Base-by-base conservation (phyloP, 2,113 vertebrate genomes). In the Calyptommatus sinebrachiatus region DNA sequence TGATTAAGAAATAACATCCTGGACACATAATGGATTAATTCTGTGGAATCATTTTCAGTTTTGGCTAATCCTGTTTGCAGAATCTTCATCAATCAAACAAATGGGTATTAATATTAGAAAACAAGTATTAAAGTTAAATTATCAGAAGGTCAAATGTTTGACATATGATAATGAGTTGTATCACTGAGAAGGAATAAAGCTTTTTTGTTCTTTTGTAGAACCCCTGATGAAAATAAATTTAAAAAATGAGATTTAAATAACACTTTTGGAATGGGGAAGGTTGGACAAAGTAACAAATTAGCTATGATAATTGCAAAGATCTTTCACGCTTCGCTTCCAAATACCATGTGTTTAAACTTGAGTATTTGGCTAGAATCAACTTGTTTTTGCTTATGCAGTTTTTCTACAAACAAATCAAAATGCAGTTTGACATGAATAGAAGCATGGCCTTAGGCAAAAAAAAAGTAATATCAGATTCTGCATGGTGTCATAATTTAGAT, bases 41-140 rank as follows among this genome's bases (percentile, higher is more conserved):
- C n/a, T 31, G 28, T 62, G 48, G 16, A 68, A 73, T 28, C 61
- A 24, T 61, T 69, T 78, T 61, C 35, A 60, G 69, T 73, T 83
- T 83, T 28, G 69, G 41, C n/a, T 81, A 70, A 76, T 81, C 66
- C 35, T 73, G 48, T 78, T 73, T 83, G 62, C 7, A 50, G 72
- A 83, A 74, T 68, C 22, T 45, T 73, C 76, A 68, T 74, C 63
- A 53, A 35, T 18, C 18, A 62, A 22, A 78, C 53, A 62, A n/a
- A 73, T 78, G 4, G 26, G 62, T 78, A 29, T 77, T 73, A 73
- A 67, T 80, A 74, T 80, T 74, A 28, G 70, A 67, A 78, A 4
- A 2, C 2, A 22, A 68, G 9, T 69, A 78, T 69, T 62, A 73
- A 68, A 68, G 24, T 68, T 66, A 22, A 16, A 68, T 31, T 61